Percentiles rank a stretch among this genome's conserved stretches.
Evolutionary conservation across 2,113 vertebrate species (phyloP).

Genomic region (Rhynchopsitta pachyrhyncha): DNA sequence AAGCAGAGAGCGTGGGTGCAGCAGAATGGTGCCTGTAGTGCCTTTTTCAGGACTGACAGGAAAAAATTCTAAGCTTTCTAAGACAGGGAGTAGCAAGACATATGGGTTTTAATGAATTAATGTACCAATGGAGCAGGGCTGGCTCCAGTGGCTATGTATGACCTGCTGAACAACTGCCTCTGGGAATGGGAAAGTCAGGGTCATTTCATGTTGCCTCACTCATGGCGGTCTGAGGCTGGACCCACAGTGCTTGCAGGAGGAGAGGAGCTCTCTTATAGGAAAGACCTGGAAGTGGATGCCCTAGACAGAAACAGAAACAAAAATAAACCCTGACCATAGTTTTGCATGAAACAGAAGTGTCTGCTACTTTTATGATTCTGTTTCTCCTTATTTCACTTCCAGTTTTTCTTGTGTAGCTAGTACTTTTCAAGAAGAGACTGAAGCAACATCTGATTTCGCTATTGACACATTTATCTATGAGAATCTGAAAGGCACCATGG

Average conservation of each 20-base stretch:
- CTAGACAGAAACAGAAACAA: constrained; percentile 13
- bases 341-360: not conserved
- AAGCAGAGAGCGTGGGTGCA: not conserved
- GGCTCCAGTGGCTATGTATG: not conserved
- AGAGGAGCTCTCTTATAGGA: not conserved
- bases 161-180: not conserved
- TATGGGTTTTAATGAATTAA: fast-evolving
- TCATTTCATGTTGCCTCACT: not conserved
- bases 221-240: fast-evolving
- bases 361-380: not conserved
- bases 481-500: not conserved
- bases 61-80: not conserved
- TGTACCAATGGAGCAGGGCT: not conserved
- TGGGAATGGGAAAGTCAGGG: not conserved
- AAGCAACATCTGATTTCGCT: not conserved
- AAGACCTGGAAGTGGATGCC: not conserved
- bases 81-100: not conserved
- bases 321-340: not conserved
- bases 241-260: not conserved
- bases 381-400: constrained; percentile 14
- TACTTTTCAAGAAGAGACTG: not conserved
- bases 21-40: not conserved
- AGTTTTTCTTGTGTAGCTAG: not conserved
- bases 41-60: not conserved
- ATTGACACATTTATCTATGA: fast-evolving